phyloP scores from a whole-genome alignment of 2,113 vertebrate species.

The Microcebus lehilahytsara region DNA sequence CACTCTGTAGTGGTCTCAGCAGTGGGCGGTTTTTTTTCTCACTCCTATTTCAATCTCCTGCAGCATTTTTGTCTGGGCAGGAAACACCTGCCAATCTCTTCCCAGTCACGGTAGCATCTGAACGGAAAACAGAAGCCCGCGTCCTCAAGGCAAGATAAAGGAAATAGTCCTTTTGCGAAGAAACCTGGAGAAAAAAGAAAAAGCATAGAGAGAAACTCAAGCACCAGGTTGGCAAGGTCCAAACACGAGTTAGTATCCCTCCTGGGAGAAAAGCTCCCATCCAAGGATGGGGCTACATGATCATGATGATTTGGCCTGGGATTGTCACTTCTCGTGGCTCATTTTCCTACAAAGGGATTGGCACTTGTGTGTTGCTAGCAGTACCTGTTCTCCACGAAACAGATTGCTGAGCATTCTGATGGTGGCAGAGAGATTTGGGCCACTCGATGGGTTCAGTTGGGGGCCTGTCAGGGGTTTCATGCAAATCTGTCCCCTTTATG shows the following conservation, averaged over 20 bases:
- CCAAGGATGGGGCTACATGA: no score
- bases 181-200: neutral
- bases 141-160: neutral
- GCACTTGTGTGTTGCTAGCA: no score
- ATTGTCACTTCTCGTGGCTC: neutral
- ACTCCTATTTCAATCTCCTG: neutral
- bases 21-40: neutral
- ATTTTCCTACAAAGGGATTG: neutral
- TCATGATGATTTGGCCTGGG: neutral
- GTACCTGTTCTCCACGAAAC: neutral
- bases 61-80: neutral
- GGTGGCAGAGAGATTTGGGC: neutral
- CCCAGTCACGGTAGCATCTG: neutral
- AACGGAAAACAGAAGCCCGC: neutral
- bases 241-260: neutral
- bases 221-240: neutral
- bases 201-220: neutral
- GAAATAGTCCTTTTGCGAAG: neutral
- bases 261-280: neutral
- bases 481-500: neutral
- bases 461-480: neutral
- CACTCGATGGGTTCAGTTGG: neutral
- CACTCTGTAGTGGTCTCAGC: neutral
- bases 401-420: no score
- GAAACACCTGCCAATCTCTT: neutral